Percentiles rank a stretch among this genome's conserved stretches.
Conservation (phyloP, 2,888 invertebrate genomes). For the Diadegma fenestrale region DNA sequence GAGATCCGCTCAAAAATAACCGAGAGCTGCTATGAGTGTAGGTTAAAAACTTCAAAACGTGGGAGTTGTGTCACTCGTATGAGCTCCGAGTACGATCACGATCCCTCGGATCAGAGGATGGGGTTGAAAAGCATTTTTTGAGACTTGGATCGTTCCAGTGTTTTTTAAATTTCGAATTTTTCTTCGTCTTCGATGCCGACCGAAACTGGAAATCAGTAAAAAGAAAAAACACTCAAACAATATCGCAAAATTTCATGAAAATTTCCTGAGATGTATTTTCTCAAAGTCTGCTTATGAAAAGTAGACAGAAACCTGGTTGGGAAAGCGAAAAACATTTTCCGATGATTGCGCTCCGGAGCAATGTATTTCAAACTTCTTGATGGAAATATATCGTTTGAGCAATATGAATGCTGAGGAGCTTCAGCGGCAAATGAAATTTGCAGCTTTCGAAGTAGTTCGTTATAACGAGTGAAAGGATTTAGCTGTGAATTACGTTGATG, state of each 20-base stretch:
- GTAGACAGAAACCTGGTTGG: not conserved
- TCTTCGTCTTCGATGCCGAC: not conserved
- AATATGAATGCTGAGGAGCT: not conserved
- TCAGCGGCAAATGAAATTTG: not conserved
- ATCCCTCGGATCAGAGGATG: not conserved
- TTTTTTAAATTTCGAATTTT: not conserved
- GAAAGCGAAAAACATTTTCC: not conserved
- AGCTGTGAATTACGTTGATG: not conserved
- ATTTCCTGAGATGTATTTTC: not conserved
- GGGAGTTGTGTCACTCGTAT: not conserved
- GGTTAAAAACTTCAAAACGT: not conserved
- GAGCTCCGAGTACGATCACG: not conserved
- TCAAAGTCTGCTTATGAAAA: not conserved
- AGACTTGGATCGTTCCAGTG: not conserved
- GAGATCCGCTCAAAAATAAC: conserved; percentile 48
- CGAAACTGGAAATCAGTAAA: too few species aligned
- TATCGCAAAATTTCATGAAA: not conserved
- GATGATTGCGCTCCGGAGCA: not conserved
- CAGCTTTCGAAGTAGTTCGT: not conserved
- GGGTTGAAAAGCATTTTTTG: not conserved
- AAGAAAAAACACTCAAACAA: not conserved
- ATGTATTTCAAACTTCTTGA: not conserved
- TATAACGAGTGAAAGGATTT: not conserved
- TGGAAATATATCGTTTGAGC: not conserved
- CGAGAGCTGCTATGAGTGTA: conserved; percentile 12